A percentile compares a stretch with the other conserved stretches of the same genome.
phyloP scores from a whole-genome alignment of 2,888 invertebrate species.

The Pteria penguin region DNA sequence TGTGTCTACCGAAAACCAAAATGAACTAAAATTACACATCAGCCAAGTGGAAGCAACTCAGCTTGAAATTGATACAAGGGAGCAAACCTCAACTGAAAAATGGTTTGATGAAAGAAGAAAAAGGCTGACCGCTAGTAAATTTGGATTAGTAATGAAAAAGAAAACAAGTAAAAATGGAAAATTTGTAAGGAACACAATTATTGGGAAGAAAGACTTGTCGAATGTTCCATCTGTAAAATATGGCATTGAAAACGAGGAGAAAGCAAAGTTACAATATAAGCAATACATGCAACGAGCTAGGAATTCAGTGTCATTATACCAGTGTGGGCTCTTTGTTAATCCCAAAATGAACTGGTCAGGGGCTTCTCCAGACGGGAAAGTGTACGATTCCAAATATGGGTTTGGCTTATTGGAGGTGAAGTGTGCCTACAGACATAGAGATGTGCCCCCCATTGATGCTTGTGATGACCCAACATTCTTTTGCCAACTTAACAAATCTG shows the following conservation, averaged over 20 bases:
- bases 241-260: not conserved
- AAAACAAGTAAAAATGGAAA: not conserved
- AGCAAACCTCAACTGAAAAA: not conserved
- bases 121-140: slow-evolving; percentile 5
- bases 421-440: not conserved
- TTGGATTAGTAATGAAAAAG: not conserved
- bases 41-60: not conserved
- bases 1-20: not conserved
- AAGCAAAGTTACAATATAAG: not conserved
- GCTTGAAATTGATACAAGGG: not conserved
- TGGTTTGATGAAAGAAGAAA: not conserved
- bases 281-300: not conserved
- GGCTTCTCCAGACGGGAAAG: slow-evolving; percentile 3
- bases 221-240: slow-evolving; percentile 1
- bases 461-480: slow-evolving; percentile 6
- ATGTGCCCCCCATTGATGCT: not conserved
- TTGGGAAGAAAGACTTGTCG: not conserved
- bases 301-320: not conserved
- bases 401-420: not conserved
- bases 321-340: not conserved
- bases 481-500: not conserved
- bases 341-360: not conserved
- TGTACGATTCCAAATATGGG: not conserved
- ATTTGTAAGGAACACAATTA: not conserved
- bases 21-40: not conserved